Evolutionary conservation across 2,888 invertebrate genomes (phyloP), one percentile per base, ranked within the genome.

Genomic region (Hirtodrosophila confusa): DNA sequence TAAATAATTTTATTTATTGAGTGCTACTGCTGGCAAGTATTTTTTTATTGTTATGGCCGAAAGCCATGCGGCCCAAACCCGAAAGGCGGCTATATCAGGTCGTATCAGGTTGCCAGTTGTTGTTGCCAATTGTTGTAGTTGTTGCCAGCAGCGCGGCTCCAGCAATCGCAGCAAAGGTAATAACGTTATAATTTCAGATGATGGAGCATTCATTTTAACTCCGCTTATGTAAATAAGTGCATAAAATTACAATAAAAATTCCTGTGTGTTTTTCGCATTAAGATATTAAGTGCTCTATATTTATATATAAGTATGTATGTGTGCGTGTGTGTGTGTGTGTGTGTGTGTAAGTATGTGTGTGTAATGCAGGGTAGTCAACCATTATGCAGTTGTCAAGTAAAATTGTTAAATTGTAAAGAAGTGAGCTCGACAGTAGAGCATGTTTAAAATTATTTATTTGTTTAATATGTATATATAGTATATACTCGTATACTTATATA

Each of bases 211-310:
- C 74, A 64, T 75, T 87, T 75, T 68, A 78, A 86, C 71, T 77
- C 75, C 69, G 75, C 68, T 86, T 84, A 80, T 80, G 71, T 37
- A 78, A 82, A 80, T 83, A 80, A 83, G 70, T 74, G 86, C 84
- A 86, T 79, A 80, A 80, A 80, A 84, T 80, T 67, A 75, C 71
- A 69, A 84, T 86, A 69, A 77, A 75, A 57, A 57, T 49, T 48
- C 39, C 61, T 47, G 33, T 51, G n/a, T 47, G 10, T 3, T 57
- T 41, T 50, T 44, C 35, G 65, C 78, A 83, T 76, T 79, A 76
- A 79, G 80, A 69, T 69, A 69, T 83, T 83, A 72, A 79, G 54
- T 60, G 45, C 62, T 60, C 17, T 3, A 11, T 2, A 8, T 24
- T 35, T 12, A 45, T 39, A 6, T 29, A 29, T 43, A 12, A 27